Evolutionary conservation across 2,113 vertebrate species (phyloP).

Genomic region (Sterna hirundo): DNA sequence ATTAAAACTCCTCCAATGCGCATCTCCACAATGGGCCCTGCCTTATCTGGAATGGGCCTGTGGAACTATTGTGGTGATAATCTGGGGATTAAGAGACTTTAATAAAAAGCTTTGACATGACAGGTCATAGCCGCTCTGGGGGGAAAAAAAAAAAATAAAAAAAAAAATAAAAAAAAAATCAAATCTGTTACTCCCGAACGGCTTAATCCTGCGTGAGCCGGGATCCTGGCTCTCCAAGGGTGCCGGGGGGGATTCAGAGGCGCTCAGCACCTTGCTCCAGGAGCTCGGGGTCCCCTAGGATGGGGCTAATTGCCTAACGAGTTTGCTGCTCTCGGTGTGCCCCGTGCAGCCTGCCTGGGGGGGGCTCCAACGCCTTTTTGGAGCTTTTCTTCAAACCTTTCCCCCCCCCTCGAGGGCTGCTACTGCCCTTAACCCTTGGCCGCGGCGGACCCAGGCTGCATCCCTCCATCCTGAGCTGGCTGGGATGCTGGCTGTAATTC

Average conservation of each 20-base stretch:
- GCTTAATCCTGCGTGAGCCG: constrained; percentile 23
- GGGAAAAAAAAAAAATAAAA: neutral
- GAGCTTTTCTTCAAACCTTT: neutral
- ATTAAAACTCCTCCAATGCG: constrained; percentile 42
- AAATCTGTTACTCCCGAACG: constrained; percentile 26
- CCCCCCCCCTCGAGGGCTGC: neutral
- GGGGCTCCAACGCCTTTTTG: neutral
- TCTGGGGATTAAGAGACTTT: constrained; percentile 67
- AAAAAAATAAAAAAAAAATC: neutral
- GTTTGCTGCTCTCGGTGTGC: neutral
- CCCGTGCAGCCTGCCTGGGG: neutral
- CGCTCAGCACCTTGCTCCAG: neutral
- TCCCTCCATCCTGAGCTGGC: neutral
- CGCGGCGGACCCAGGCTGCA: accelerated
- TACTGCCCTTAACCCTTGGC: neutral
- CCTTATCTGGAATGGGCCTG: constrained; percentile 45
- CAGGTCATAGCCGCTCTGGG: constrained; percentile 9
- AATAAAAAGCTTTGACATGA: constrained; percentile 62
- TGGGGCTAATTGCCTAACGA: neutral
- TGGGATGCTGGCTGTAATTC: neutral
- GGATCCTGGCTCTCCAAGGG: neutral
- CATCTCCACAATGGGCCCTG: constrained; percentile 36
- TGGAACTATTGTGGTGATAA: constrained; percentile 60
- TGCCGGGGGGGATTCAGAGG: neutral
- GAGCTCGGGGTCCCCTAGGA: neutral